phyloP scores from a whole-genome alignment of 1,140 invertebrate genomes.

The Chironomus striatipennis region DNA sequence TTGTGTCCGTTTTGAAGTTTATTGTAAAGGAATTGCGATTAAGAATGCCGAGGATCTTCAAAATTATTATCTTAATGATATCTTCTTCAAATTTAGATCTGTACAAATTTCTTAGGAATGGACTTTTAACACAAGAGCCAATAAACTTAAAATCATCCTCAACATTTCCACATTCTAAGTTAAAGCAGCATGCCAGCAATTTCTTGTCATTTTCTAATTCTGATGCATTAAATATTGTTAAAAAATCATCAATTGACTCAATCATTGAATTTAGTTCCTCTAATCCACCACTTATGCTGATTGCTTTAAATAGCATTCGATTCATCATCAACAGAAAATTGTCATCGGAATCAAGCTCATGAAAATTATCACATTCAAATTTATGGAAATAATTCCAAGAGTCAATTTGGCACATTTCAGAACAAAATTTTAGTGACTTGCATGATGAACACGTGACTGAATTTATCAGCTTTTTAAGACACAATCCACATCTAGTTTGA shows the following conservation, averaged over 20 bases:
- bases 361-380: background rate
- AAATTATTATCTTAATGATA: background rate
- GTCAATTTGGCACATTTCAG: background rate
- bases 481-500: background rate
- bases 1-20: background rate
- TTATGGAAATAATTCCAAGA: background rate
- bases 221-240: background rate
- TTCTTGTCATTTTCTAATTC: background rate
- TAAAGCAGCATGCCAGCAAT: background rate
- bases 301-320: background rate
- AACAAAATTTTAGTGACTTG: background rate
- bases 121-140: background rate
- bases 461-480: background rate
- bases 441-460: background rate
- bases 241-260: background rate
- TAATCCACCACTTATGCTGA: background rate
- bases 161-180: background rate
- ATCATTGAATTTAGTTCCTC: background rate
- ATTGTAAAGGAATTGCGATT: background rate
- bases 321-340: background rate
- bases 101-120: background rate
- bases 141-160: background rate
- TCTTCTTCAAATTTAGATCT: background rate
- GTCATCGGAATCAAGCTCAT: background rate
- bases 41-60: background rate